Conservation (phyloP, 2,888 invertebrate genomes). For the Heliconius hortense region DNA sequence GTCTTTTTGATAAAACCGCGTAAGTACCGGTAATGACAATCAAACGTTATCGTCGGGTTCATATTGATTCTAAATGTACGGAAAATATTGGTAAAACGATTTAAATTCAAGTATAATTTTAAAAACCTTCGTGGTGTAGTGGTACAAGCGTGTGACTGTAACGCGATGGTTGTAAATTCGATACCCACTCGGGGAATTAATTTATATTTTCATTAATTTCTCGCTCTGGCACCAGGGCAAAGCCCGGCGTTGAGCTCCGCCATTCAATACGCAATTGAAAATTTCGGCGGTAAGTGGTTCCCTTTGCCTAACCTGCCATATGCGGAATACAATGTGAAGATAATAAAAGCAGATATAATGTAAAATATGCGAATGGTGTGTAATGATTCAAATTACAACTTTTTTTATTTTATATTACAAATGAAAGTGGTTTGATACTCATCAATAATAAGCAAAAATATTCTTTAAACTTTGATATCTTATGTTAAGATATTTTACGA, state of each 20-base stretch:
- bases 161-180: too few species aligned
- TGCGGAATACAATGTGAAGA: too few species aligned
- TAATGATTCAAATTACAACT: background rate
- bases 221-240: too few species aligned
- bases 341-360: too few species aligned
- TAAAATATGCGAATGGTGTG: background rate
- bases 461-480: background rate
- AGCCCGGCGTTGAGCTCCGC: too few species aligned
- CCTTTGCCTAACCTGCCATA: too few species aligned
- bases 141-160: too few species aligned
- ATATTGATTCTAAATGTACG: background rate
- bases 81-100: background rate
- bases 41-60: background rate
- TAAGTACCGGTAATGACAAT: slow-evolving; percentile 8
- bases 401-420: background rate
- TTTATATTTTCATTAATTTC: too few species aligned
- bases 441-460: background rate
- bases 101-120: background rate
- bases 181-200: too few species aligned
- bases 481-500: background rate
- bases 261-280: too few species aligned
- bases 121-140: too few species aligned
- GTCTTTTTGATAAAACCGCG: slow-evolving; percentile 45
- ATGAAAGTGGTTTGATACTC: background rate
- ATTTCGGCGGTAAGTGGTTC: too few species aligned